Evolutionary conservation across 2,888 invertebrate genomes (phyloP).

Genomic region (Drosophila bunnanda): DNA sequence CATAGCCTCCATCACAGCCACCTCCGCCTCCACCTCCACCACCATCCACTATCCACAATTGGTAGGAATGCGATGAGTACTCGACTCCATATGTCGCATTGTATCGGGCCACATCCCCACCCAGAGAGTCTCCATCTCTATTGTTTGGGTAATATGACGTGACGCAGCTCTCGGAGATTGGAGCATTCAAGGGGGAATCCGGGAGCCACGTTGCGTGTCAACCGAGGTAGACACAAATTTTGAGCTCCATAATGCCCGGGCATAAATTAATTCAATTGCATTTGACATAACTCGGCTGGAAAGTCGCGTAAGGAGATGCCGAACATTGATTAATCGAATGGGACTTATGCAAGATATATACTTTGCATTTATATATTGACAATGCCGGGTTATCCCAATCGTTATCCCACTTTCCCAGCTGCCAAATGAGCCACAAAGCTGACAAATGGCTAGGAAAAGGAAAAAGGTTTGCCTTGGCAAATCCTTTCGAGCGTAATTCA

Average conservation of each 20-base stretch:
- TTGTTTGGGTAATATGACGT: slow-evolving; percentile 77
- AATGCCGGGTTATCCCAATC: too few species aligned
- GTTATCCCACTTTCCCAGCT: slow-evolving; percentile 21
- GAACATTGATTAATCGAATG: slow-evolving; percentile 56
- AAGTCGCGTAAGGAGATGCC: slow-evolving; percentile 23
- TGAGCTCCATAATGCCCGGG: slow-evolving; percentile 37
- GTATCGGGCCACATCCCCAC: slow-evolving; percentile 19
- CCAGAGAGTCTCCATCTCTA: slow-evolving; percentile 30
- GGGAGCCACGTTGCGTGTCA: slow-evolving; percentile 56
- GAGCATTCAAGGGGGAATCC: background rate
- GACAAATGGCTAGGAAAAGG: slow-evolving; percentile 42
- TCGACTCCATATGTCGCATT: slow-evolving; percentile 37
- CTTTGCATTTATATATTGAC: slow-evolving; percentile 2
- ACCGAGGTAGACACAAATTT: slow-evolving; percentile 30
- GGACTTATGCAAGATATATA: slow-evolving; percentile 27
- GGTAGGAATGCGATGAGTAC: slow-evolving; percentile 41
- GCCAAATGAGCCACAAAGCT: slow-evolving; percentile 62
- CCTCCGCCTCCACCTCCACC: background rate
- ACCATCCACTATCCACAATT: slow-evolving; percentile 13
- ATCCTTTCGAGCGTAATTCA: slow-evolving; percentile 67
- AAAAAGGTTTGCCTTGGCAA: slow-evolving; percentile 15
- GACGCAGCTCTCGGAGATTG: slow-evolving; percentile 56
- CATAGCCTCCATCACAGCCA: background rate
- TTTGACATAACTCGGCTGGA: slow-evolving; percentile 31
- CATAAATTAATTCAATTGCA: slow-evolving; percentile 68